These are phyloP conservation scores for Sebastes glaucus DNA, from an alignment of 2,797 vertebrate genomes.

Conservation along the genomic window DNA sequence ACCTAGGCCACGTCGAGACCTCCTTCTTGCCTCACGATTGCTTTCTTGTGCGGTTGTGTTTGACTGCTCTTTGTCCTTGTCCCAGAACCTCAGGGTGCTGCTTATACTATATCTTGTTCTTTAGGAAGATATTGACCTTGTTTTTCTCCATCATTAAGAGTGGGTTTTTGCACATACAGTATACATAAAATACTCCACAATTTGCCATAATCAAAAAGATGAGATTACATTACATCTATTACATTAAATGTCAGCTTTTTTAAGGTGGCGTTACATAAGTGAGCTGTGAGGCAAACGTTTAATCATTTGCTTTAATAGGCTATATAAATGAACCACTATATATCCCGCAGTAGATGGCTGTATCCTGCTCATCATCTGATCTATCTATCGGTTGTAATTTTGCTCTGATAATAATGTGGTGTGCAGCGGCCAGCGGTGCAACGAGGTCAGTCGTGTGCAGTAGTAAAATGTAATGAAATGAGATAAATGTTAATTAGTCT, in stretches of 20 bases:
- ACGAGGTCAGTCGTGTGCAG: constrained; percentile 29
- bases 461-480: constrained; percentile 53
- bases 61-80: constrained; percentile 26
- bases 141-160: background rate
- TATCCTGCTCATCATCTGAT: constrained; percentile 11
- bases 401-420: constrained; percentile 24
- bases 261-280: background rate
- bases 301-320: background rate
- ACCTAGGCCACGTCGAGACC: constrained; percentile 15
- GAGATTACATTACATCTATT: background rate
- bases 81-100: constrained; percentile 6
- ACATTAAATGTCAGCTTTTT: background rate
- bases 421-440: constrained; percentile 20
- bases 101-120: background rate
- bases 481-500: constrained; percentile 56
- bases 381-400: background rate
- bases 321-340: background rate
- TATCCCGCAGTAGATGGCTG: background rate
- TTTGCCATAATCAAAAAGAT: background rate
- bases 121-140: background rate
- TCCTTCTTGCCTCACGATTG: constrained; percentile 39
- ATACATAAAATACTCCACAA: background rate
- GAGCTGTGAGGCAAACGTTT: background rate
- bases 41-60: constrained; percentile 33
- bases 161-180: background rate